Evolutionary conservation across 2,888 invertebrate species (phyloP).

Genomic region (Pheosia gnoma): DNA sequence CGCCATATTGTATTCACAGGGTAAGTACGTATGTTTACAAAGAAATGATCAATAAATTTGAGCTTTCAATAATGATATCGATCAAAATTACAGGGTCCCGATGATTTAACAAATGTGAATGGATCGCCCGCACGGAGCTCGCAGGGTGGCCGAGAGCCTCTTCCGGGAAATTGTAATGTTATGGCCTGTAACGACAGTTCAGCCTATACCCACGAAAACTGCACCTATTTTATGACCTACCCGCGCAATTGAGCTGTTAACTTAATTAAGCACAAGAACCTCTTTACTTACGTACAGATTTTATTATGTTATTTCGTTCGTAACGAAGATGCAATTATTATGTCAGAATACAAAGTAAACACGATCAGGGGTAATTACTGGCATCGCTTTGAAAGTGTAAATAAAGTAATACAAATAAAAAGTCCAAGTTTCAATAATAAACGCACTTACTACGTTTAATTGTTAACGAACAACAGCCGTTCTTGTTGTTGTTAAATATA

Average conservation of each 20-base stretch:
- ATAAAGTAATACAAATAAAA: constrained; percentile 41
- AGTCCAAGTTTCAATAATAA: constrained; percentile 47
- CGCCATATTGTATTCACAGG: constrained; percentile 72
- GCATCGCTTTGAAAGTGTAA: constrained; percentile 51
- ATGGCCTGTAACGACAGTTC: constrained; percentile 75
- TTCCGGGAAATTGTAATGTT: constrained; percentile 79
- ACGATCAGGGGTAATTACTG: constrained; percentile 65
- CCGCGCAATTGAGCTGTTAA: constrained; percentile 64
- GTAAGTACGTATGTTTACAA: constrained; percentile 70
- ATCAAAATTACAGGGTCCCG: constrained; percentile 83
- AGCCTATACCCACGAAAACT: constrained; percentile 62
- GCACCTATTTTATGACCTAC: constrained; percentile 77
- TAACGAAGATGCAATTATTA: constrained; percentile 49
- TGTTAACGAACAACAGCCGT: constrained; percentile 30
- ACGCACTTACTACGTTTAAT: constrained; percentile 27
- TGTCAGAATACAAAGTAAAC: constrained; percentile 46
- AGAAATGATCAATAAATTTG: constrained; percentile 82
- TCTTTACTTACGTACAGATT: constrained; percentile 65
- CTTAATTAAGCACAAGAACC: constrained; percentile 68
- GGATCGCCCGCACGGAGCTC: constrained; percentile 67
- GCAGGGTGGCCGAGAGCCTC: constrained; percentile 74
- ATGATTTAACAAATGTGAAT: constrained; percentile 82
- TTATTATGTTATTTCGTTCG: constrained; percentile 59
- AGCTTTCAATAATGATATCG: constrained; percentile 82
- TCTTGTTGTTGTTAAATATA: constrained; percentile 11